A percentile compares a stretch with the other conserved stretches of the same genome.
Evolutionary conservation across 1,140 invertebrate genomes (phyloP).

Genomic region (Holcopasites calliopsidis): DNA sequence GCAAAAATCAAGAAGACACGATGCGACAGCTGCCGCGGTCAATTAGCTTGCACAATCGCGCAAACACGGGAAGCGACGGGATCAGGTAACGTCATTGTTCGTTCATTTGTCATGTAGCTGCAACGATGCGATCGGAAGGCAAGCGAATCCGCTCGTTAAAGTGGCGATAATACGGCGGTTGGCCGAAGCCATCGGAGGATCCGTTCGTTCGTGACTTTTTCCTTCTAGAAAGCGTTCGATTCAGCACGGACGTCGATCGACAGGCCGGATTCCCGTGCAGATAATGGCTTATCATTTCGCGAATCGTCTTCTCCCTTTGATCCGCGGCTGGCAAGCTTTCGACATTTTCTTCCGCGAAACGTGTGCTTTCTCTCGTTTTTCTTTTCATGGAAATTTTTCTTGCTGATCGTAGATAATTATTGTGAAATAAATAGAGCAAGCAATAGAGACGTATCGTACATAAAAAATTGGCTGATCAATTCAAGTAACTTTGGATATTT

Average conservation of each 20-base stretch:
- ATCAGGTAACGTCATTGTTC: conserved; percentile 52
- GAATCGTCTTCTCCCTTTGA: background rate
- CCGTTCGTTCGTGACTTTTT: background rate
- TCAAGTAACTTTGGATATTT: no score
- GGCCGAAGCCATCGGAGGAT: background rate
- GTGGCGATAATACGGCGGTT: background rate
- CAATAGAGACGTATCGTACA: no score
- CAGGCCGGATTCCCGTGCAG: background rate
- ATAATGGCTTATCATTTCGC: background rate
- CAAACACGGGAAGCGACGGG: conserved; percentile 60
- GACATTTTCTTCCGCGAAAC: background rate
- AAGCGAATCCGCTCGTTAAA: background rate
- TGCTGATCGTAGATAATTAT: background rate
- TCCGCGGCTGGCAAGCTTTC: background rate
- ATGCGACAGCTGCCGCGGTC: conserved; percentile 30
- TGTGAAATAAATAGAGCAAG: no score
- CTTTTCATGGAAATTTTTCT: no score
- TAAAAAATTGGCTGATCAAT: no score
- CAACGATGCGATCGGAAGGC: background rate
- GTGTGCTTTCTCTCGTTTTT: no score
- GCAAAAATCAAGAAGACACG: conserved; percentile 28
- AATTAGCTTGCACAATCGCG: conserved; percentile 60
- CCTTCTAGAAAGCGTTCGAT: conserved; percentile 10
- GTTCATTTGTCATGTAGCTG: conserved; percentile 16
- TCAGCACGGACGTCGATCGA: background rate